A percentile compares a stretch with the other conserved stretches of the same genome.
These are phyloP conservation scores for Chorisops tibialis DNA, from an alignment of 2,888 invertebrate species.

Conservation along the genomic window DNA sequence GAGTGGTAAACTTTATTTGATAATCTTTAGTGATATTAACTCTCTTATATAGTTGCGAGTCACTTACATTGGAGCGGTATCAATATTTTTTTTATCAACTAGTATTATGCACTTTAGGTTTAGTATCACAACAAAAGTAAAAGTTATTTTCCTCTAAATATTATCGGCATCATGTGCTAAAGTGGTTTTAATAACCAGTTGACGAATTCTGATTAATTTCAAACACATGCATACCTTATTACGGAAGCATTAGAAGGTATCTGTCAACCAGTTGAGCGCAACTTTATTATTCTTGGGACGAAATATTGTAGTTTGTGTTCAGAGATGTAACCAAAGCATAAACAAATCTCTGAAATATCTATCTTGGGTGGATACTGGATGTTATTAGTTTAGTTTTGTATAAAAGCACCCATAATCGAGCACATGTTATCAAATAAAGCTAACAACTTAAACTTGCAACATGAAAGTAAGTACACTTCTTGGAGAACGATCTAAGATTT, in stretches of 20 bases:
- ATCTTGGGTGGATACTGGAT: not conserved
- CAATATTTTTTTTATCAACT: slow-evolving; percentile 5
- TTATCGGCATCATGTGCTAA: no score
- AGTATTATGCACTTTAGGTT: not conserved
- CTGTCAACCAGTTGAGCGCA: not conserved
- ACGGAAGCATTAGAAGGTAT: not conserved
- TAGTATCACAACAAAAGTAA: slow-evolving; percentile 3
- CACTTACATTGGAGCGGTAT: not conserved
- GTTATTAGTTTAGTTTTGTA: slow-evolving; percentile 4
- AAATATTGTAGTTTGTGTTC: not conserved
- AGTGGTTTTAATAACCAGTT: no score
- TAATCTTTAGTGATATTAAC: not conserved
- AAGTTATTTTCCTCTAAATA: slow-evolving; percentile 23
- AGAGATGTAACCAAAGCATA: not conserved
- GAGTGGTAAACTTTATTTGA: slow-evolving; percentile 11
- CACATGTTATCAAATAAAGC: slow-evolving; percentile 6
- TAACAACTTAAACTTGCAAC: slow-evolving; percentile 13
- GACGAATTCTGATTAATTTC: no score
- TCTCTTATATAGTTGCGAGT: no score
- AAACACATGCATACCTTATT: no score
- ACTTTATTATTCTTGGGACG: no score
- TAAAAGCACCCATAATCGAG: not conserved
- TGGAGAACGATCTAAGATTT: not conserved
- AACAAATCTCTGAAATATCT: not conserved
- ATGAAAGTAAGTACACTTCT: slow-evolving; percentile 17